Conservation (phyloP, 2,797 vertebrate genomes). For the Ctenopoma kingsleyae region DNA sequence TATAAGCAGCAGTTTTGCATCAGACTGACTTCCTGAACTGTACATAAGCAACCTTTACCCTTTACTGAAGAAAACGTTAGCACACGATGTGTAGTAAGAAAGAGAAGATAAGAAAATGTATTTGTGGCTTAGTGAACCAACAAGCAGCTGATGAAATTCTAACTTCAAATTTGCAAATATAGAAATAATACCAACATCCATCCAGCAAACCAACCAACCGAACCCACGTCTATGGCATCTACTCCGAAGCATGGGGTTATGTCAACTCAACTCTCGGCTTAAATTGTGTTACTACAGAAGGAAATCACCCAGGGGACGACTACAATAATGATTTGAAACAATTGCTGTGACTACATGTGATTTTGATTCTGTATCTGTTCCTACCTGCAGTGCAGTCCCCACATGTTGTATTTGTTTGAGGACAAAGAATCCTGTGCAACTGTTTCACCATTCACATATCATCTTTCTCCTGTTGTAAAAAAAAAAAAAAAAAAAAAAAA, state of each 20-base stretch:
- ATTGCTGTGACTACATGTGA: not conserved
- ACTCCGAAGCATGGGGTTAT: not conserved
- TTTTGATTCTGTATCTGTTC: not conserved
- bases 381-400: not conserved
- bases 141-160: not conserved
- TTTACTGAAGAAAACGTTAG: not conserved
- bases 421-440: not conserved
- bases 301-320: not conserved
- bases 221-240: not conserved
- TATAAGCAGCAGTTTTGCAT: not conserved
- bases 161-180: not conserved
- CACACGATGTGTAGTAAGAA: conserved; percentile 10
- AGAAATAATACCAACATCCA: not conserved
- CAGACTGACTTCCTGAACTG: conserved; percentile 17
- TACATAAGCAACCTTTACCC: not conserved
- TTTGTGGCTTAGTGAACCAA: not conserved
- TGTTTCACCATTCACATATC: not conserved
- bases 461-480: not conserved
- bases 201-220: not conserved
- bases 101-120: not conserved
- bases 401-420: not conserved
- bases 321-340: not conserved
- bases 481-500: not conserved
- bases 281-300: not conserved
- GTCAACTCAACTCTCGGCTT: not conserved